These are phyloP conservation scores for Meloidogyne hapla DNA, from an alignment of 1,140 invertebrate species.

Conservation along the genomic window DNA sequence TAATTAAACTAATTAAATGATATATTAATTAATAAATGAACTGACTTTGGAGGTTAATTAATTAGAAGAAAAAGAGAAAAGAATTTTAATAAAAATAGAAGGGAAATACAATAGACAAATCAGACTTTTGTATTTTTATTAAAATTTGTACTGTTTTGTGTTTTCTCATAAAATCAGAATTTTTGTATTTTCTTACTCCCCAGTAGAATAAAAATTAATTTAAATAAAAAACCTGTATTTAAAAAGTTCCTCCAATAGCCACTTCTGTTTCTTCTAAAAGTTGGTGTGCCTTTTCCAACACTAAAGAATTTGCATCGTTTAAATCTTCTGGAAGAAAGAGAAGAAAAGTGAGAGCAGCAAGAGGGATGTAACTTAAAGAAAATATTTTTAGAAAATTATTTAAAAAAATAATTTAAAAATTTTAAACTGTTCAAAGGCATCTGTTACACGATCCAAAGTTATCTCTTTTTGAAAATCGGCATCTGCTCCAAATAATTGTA, in stretches of 20 bases:
- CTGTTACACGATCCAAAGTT: conserved; percentile 28
- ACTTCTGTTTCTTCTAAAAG: conserved; percentile 34
- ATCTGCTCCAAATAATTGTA: conserved; percentile 13
- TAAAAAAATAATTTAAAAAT: not conserved
- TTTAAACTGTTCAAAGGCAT: conserved; percentile 26
- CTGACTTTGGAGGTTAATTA: not conserved
- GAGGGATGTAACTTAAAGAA: conserved; percentile 20
- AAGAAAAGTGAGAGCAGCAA: conserved; percentile 45
- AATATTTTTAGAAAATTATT: not conserved
- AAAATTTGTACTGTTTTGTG: too few relatives aligned
- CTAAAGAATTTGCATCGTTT: conserved; percentile 23
- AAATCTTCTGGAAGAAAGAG: conserved; percentile 47
- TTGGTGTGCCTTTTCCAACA: conserved; percentile 41
- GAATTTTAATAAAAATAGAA: not conserved
- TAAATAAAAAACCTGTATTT: too few relatives aligned
- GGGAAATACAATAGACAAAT: not conserved
- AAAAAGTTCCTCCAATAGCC: conserved; percentile 7
- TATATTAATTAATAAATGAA: not conserved
- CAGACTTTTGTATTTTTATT: not conserved
- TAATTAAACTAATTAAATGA: conserved; percentile 5
- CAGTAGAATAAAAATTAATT: too few relatives aligned
- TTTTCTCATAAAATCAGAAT: too few relatives aligned
- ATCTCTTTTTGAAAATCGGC: conserved; percentile 24
- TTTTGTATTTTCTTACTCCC: too few relatives aligned
- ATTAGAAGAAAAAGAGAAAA: not conserved